These are phyloP conservation scores for Strix aluco DNA, from an alignment of 2,113 vertebrate genomes.

Conservation along the genomic window DNA sequence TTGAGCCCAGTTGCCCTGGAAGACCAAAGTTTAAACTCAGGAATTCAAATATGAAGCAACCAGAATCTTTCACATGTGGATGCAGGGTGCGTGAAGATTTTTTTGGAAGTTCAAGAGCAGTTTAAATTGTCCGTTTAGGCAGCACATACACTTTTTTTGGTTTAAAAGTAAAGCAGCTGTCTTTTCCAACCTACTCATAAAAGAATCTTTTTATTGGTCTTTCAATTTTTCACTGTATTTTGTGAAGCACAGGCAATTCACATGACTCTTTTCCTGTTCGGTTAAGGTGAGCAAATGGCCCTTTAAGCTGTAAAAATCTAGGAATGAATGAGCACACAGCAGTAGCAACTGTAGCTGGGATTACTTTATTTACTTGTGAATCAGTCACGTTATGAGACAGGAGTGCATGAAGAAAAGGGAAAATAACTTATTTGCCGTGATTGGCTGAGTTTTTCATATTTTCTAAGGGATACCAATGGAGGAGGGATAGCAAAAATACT, in stretches of 20 bases:
- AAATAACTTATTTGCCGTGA: background rate
- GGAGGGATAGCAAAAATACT: background rate
- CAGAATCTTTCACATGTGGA: background rate
- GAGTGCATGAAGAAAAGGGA: background rate
- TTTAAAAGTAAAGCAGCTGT: background rate
- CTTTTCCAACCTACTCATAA: background rate
- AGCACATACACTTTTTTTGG: background rate
- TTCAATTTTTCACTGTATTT: background rate
- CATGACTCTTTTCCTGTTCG: background rate
- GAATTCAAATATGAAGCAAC: conserved; percentile 5
- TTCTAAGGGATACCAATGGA: background rate
- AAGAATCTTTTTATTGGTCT: background rate
- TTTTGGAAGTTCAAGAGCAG: background rate
- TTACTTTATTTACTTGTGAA: background rate
- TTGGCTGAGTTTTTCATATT: background rate
- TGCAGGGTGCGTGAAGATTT: background rate
- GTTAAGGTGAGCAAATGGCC: background rate
- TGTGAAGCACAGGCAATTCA: background rate
- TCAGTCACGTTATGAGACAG: background rate
- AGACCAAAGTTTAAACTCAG: background rate
- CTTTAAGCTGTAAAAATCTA: background rate
- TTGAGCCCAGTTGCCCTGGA: background rate
- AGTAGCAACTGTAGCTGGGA: background rate
- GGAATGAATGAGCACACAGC: background rate
- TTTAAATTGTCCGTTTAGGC: background rate